Percentiles rank a stretch among this genome's conserved stretches.
Evolutionary conservation across 2,113 vertebrate species (phyloP).

Genomic region (Cervus canadensis): DNA sequence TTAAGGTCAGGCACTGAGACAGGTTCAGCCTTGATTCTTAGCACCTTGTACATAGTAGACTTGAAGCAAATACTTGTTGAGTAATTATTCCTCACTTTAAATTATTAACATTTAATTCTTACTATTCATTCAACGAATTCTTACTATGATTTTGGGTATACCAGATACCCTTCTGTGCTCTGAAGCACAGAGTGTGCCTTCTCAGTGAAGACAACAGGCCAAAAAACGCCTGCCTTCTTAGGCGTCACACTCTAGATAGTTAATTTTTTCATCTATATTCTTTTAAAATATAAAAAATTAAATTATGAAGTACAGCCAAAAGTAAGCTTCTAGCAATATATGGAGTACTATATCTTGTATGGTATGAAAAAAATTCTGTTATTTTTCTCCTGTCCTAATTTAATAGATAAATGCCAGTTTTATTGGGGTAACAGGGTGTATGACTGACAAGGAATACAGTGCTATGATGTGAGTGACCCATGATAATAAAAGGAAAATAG

Average conservation of each 20-base stretch:
- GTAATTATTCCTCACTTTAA: background rate
- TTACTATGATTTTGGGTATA: background rate
- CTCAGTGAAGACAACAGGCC: background rate
- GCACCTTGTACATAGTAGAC: background rate
- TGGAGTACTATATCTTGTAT: background rate
- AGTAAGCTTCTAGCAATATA: background rate
- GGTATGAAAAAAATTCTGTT: background rate
- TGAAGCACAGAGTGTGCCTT: background rate
- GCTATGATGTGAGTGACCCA: background rate
- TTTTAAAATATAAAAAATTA: background rate
- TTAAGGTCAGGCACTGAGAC: background rate
- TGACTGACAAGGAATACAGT: background rate
- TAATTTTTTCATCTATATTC: background rate
- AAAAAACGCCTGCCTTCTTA: background rate
- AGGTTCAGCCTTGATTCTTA: background rate
- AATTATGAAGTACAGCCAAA: background rate
- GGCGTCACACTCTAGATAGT: background rate
- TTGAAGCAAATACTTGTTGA: background rate
- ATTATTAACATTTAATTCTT: background rate
- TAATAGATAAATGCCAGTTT: background rate
- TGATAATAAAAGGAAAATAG: background rate
- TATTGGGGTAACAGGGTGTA: background rate
- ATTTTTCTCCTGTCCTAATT: background rate
- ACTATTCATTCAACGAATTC: background rate
- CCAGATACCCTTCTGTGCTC: background rate